Percentiles rank a stretch among this genome's conserved stretches.
phyloP scores from a whole-genome alignment of 2,888 invertebrate species.

The Bhutanitis thaidina region DNA sequence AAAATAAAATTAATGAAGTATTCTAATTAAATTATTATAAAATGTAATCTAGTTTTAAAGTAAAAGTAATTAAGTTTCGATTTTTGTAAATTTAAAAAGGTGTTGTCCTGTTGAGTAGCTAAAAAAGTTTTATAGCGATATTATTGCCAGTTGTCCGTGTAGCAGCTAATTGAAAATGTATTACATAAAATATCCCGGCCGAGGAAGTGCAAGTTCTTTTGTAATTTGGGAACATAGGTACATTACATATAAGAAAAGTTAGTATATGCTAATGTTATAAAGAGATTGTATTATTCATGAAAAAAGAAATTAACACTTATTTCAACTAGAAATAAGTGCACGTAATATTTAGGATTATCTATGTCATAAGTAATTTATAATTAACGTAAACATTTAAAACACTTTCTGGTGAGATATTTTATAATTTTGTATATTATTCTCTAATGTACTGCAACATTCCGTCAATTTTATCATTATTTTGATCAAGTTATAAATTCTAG shows the following conservation, averaged over 20 bases:
- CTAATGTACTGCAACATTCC: constrained; percentile 52
- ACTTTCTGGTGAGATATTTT: too few species aligned
- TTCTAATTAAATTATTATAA: constrained; percentile 5
- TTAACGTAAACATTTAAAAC: too few species aligned
- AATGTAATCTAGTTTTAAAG: neutral
- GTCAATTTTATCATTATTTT: constrained; percentile 36
- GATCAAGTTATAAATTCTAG: constrained; percentile 24
- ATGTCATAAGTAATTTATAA: too few species aligned
- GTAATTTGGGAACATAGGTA: constrained; percentile 11
- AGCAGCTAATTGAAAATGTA: constrained; percentile 30
- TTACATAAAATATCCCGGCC: constrained; percentile 31
- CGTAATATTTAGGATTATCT: too few species aligned
- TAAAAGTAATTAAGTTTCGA: neutral
- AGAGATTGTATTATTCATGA: too few species aligned
- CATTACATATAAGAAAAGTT: too few species aligned
- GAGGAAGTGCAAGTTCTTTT: constrained; percentile 38
- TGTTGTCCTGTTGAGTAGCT: constrained; percentile 21
- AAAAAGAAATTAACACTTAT: too few species aligned
- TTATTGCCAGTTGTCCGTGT: constrained; percentile 30
- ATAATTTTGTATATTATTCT: constrained; percentile 17
- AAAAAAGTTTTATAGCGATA: constrained; percentile 5
- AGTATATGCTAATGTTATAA: too few species aligned
- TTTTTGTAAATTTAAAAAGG: neutral
- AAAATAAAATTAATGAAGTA: neutral
- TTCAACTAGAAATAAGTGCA: too few species aligned